phyloP scores from a whole-genome alignment of 2,113 vertebrate species.

The Meleagris gallopavo region DNA sequence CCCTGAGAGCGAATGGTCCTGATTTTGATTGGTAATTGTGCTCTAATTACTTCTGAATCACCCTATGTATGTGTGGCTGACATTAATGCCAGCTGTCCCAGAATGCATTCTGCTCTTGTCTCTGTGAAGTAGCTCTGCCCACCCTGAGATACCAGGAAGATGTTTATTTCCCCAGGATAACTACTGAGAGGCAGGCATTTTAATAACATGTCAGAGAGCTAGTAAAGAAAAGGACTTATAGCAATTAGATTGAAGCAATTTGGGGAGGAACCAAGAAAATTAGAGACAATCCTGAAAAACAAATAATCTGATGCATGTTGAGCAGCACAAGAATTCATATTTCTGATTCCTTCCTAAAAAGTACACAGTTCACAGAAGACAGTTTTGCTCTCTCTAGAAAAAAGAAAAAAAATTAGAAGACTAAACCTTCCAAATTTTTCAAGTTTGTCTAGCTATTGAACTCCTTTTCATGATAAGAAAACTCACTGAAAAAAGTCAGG shows the following conservation, averaged over 20 bases:
- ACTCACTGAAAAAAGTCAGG: background rate
- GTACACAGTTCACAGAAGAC: background rate
- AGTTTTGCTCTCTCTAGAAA: background rate
- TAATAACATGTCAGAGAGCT: conserved; percentile 15
- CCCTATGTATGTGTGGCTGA: background rate
- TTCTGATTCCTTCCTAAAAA: background rate
- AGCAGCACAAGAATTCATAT: background rate
- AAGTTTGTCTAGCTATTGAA: background rate
- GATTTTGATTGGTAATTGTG: conserved; percentile 49
- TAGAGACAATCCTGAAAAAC: conserved; percentile 11
- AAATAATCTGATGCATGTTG: background rate
- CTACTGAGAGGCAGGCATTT: conserved; percentile 6
- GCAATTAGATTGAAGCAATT: conserved; percentile 29
- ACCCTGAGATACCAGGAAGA: background rate
- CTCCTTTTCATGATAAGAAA: background rate
- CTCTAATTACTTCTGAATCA: conserved; percentile 44
- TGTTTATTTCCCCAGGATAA: background rate
- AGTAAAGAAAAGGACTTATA: conserved; percentile 29
- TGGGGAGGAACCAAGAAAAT: conserved; percentile 45
- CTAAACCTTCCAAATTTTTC: background rate
- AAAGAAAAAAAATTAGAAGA: background rate
- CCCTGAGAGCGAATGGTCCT: conserved; percentile 19
- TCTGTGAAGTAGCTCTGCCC: background rate
- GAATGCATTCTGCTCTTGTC: background rate
- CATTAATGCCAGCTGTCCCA: conserved; percentile 30